phyloP scores from a whole-genome alignment of 2,888 invertebrate species.

The Tinea semifulvella region DNA sequence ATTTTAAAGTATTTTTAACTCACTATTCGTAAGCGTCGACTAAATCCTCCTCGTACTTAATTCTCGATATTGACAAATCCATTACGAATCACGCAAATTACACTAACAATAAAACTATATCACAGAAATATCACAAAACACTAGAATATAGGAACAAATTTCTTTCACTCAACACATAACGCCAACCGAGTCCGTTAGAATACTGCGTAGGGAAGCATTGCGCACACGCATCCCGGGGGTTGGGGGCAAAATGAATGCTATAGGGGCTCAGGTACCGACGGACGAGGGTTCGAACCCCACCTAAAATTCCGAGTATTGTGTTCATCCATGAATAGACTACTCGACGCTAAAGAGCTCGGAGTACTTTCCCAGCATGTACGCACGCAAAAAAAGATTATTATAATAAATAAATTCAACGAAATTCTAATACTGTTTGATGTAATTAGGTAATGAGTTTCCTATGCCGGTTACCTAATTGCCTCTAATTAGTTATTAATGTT shows the following conservation, averaged over 20 bases:
- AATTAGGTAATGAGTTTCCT: too few relatives aligned
- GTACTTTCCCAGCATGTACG: not conserved
- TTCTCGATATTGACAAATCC: conserved; percentile 50
- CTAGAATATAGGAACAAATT: conserved; percentile 15
- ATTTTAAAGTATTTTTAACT: too few relatives aligned
- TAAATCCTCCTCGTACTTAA: conserved; percentile 39
- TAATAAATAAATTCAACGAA: too few relatives aligned
- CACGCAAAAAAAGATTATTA: too few relatives aligned
- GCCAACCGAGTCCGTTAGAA: conserved; percentile 8
- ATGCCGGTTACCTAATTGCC: too few relatives aligned
- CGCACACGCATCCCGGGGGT: conserved; percentile 46
- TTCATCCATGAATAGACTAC: conserved; percentile 1
- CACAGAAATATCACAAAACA: conserved; percentile 21
- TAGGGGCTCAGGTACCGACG: conserved; percentile 29
- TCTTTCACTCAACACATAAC: not conserved
- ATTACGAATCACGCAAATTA: conserved; percentile 26
- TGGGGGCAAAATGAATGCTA: conserved; percentile 26
- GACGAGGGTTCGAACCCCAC: conserved; percentile 33
- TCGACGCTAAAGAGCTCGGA: not conserved
- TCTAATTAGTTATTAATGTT: too few relatives aligned
- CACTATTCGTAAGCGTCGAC: conserved; percentile 35
- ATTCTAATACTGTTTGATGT: too few relatives aligned
- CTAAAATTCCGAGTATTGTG: conserved; percentile 42
- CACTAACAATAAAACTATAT: conserved; percentile 18
- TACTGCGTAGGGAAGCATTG: conserved; percentile 23